phyloP scores from a whole-genome alignment of 1,140 invertebrate genomes.

The Drosophila ercepeae region DNA sequence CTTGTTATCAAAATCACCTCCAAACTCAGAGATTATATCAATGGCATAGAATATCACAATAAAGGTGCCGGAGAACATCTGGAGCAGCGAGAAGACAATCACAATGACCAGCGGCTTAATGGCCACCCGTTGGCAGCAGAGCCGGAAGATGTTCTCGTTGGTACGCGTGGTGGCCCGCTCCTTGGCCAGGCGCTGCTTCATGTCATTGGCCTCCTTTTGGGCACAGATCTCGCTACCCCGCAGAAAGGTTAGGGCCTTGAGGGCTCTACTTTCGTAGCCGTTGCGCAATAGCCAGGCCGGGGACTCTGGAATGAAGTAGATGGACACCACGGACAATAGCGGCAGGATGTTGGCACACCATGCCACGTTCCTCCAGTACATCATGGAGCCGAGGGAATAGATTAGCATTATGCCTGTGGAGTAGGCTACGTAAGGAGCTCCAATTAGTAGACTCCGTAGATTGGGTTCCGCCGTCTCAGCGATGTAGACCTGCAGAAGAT shows the following conservation, averaged over 20 bases:
- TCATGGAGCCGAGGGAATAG: slow-evolving; percentile 87
- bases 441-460: slow-evolving; percentile 87
- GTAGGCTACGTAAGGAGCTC: slow-evolving; percentile 88
- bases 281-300: slow-evolving; percentile 89
- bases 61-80: slow-evolving; percentile 89
- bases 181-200: slow-evolving; percentile 84
- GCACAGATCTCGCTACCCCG: slow-evolving; percentile 86
- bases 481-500: slow-evolving; percentile 86
- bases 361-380: slow-evolving; percentile 88
- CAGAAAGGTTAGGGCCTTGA: slow-evolving; percentile 87
- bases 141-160: slow-evolving; percentile 84
- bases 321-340: slow-evolving; percentile 85
- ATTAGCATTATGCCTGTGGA: slow-evolving; percentile 89
- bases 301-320: slow-evolving; percentile 89
- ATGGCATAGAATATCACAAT: slow-evolving; percentile 90
- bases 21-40: slow-evolving; percentile 87
- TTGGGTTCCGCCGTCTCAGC: slow-evolving; percentile 89
- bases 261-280: slow-evolving; percentile 86
- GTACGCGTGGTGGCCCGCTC: slow-evolving; percentile 83
- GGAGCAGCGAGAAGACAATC: slow-evolving; percentile 88
- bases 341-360: slow-evolving; percentile 87
- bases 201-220: slow-evolving; percentile 75
- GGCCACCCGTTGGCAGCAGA: slow-evolving; percentile 85
- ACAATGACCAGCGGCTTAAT: slow-evolving; percentile 89
- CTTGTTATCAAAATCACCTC: slow-evolving; percentile 84